Conservation (phyloP, 2,113 vertebrate species). For the Sturnus vulgaris region DNA sequence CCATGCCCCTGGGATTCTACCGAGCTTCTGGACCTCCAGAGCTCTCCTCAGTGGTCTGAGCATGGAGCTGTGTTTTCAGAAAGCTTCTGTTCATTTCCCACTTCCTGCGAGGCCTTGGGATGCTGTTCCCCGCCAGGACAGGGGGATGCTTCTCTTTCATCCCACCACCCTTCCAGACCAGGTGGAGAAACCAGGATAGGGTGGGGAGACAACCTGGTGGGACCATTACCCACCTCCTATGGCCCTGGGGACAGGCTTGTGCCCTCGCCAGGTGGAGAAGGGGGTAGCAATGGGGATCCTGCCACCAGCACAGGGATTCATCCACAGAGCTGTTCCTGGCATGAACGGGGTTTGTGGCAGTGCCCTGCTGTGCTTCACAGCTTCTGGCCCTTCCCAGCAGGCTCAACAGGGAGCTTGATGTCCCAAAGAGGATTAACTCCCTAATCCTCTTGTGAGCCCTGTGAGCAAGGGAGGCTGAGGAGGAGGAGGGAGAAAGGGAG, state of each 20-base stretch:
- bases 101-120: accelerated
- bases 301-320: background rate
- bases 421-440: background rate
- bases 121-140: background rate
- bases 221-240: background rate
- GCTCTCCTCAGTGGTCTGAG: background rate
- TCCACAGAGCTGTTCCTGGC: background rate
- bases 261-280: accelerated
- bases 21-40: background rate
- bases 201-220: background rate
- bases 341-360: background rate
- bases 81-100: background rate
- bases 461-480: background rate
- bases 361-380: background rate
- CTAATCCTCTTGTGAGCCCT: conserved; percentile 1
- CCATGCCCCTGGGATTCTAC: background rate
- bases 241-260: background rate
- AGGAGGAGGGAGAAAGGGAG: background rate
- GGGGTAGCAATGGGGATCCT: background rate
- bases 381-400: background rate
- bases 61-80: background rate
- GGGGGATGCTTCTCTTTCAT: background rate
- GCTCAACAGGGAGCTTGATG: background rate
- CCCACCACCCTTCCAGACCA: background rate
- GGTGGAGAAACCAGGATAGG: background rate